A percentile compares a stretch with the other conserved stretches of the same genome.
phyloP scores from a whole-genome alignment of 1,140 invertebrate species.

The Cephus cinctus region DNA sequence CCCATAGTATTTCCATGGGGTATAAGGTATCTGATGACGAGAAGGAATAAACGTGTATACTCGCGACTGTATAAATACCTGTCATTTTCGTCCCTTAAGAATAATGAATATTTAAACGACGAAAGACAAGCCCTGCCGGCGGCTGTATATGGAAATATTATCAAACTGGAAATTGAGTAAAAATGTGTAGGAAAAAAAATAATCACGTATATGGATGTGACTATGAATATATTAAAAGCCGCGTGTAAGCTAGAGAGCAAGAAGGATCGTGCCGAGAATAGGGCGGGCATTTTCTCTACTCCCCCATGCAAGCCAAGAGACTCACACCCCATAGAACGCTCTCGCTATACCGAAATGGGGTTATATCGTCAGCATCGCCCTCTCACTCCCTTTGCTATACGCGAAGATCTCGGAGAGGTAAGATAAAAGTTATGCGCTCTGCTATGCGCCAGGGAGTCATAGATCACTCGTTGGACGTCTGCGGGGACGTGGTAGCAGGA shows the following conservation, averaged over 20 bases:
- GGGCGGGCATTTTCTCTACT: conserved; percentile 22
- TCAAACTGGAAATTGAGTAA: no score
- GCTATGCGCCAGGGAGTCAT: conserved; percentile 56
- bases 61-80: neutral
- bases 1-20: neutral
- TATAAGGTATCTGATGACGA: neutral
- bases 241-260: no score
- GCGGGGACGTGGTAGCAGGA: conserved; percentile 47
- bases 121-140: no score
- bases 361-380: neutral
- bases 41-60: no score
- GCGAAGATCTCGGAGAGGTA: conserved; percentile 41
- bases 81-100: neutral
- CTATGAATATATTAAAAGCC: no score
- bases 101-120: no score
- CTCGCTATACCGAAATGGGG: neutral
- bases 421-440: conserved; percentile 55
- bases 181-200: no score
- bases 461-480: conserved; percentile 52
- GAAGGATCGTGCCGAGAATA: conserved; percentile 21
- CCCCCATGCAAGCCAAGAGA: conserved; percentile 5
- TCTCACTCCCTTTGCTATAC: conserved; percentile 12
- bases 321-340: conserved; percentile 3
- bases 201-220: no score
- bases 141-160: no score